Evolutionary conservation across 2,888 invertebrate species (phyloP).

Genomic region (Myathropa florea): DNA sequence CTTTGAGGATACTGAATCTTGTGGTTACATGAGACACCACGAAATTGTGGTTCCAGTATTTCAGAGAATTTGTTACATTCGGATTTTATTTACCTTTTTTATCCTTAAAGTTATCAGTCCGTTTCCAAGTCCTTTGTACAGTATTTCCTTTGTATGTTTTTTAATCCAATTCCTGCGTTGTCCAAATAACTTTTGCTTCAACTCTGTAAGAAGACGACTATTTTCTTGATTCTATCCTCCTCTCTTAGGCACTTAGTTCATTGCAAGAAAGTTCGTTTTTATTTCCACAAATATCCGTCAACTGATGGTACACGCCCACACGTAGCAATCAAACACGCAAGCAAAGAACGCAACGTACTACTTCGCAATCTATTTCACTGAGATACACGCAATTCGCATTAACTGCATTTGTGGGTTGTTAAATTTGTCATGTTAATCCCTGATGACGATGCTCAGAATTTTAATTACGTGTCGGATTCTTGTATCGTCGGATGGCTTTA

Average conservation of each 20-base stretch:
- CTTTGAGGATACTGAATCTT: no score
- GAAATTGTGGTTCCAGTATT: background rate
- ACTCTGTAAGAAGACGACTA: background rate
- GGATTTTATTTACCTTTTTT: background rate
- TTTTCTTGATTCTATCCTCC: background rate
- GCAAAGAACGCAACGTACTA: slow-evolving; percentile 30
- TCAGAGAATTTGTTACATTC: background rate
- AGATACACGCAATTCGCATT: slow-evolving; percentile 62
- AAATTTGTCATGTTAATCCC: slow-evolving; percentile 67
- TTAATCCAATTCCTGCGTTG: background rate
- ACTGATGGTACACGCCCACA: background rate
- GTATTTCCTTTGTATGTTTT: background rate
- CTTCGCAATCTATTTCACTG: slow-evolving; percentile 53
- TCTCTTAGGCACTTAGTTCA: background rate
- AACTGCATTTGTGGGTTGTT: slow-evolving; percentile 57
- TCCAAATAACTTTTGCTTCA: background rate
- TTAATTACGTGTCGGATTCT: slow-evolving; percentile 49
- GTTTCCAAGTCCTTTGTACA: background rate
- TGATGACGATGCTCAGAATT: slow-evolving; percentile 49
- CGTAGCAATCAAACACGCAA: background rate
- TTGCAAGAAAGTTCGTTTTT: background rate
- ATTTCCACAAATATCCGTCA: background rate
- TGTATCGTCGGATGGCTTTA: slow-evolving; percentile 46
- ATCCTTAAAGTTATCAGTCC: background rate
- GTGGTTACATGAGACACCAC: background rate